Conservation (phyloP, 92 coral and sea anemone species). For the Parazoanthus darwini region DNA sequence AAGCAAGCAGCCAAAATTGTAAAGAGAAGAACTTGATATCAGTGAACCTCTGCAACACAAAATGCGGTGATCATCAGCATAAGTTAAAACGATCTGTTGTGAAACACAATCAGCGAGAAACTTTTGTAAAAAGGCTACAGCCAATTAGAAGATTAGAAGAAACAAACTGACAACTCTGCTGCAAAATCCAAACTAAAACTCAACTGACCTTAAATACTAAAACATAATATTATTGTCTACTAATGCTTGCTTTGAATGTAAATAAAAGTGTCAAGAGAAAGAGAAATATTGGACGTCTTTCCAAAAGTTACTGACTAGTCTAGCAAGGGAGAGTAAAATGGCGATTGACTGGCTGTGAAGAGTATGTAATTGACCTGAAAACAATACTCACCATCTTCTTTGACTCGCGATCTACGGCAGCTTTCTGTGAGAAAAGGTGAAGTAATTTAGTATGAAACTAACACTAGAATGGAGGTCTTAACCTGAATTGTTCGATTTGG, state of each 20-base stretch:
- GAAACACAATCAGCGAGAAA: neutral
- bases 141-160: no score
- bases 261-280: no score
- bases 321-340: no score
- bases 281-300: neutral
- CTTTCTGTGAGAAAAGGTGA: conserved; percentile 53
- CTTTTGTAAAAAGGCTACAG: neutral
- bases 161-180: no score
- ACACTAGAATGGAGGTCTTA: neutral
- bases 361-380: neutral
- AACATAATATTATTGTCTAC: no score
- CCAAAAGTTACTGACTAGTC: neutral
- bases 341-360: no score
- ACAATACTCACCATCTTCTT: conserved; percentile 65
- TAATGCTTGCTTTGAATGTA: no score
- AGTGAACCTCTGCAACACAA: conserved; percentile 61
- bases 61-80: neutral
- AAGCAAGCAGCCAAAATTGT: conserved; percentile 75
- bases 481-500: no score
- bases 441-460: neutral
- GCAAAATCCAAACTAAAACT: no score
- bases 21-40: conserved; percentile 77
- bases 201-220: no score
- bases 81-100: neutral
- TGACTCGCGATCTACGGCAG: conserved; percentile 69